Conservation (phyloP, 1,140 invertebrate species). For the Charaxes varanes region DNA sequence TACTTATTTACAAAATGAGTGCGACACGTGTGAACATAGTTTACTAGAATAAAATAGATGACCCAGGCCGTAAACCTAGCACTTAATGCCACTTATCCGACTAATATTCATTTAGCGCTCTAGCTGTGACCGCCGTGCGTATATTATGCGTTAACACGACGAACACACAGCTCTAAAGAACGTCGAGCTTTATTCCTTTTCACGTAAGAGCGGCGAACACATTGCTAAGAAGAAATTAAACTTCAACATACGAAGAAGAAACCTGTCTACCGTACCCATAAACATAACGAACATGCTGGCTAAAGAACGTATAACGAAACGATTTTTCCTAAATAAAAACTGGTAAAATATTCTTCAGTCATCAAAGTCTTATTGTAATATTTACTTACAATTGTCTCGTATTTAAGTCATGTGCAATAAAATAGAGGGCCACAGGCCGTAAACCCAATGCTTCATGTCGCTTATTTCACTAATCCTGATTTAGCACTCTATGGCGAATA, state of each 20-base stretch:
- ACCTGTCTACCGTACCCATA: background rate
- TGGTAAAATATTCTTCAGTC: no score
- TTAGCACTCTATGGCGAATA: conserved; percentile 40
- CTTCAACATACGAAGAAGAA: background rate
- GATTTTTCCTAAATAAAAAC: no score
- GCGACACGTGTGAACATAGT: no score
- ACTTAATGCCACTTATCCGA: conserved; percentile 48
- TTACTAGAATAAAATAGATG: no score
- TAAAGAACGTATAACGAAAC: no score
- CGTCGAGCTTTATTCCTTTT: no score
- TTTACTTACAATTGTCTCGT: no score
- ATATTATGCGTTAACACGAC: conserved; percentile 42
- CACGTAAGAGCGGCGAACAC: no score
- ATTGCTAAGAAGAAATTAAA: background rate
- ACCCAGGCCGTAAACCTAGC: no score
- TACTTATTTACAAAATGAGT: no score
- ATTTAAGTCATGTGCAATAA: conserved; percentile 31
- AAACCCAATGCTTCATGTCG: conserved; percentile 54
- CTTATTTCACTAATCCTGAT: conserved; percentile 63
- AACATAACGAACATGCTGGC: no score
- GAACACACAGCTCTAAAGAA: conserved; percentile 22
- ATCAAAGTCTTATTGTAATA: no score
- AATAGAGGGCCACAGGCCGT: conserved; percentile 44
- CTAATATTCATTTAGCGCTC: conserved; percentile 65
- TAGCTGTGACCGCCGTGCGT: conserved; percentile 35